These are phyloP conservation scores for Metellina segmentata DNA, from an alignment of 2,888 invertebrate genomes.

Conservation along the genomic window DNA sequence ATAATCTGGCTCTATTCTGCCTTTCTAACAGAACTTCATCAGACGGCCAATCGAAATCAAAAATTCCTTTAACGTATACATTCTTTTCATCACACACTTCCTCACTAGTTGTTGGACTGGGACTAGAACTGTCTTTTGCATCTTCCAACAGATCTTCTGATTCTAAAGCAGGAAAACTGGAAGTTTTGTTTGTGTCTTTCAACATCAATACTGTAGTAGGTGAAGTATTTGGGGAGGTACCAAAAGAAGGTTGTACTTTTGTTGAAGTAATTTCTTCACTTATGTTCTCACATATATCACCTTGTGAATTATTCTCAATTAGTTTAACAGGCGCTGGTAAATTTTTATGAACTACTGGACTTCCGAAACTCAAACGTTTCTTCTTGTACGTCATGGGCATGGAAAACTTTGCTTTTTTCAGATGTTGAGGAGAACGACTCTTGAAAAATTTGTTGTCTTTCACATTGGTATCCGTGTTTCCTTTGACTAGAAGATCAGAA, in stretches of 20 bases:
- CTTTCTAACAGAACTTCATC: slow-evolving; percentile 52
- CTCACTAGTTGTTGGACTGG: background rate
- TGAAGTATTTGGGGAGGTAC: too few relatives aligned
- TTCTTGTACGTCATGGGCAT: slow-evolving; percentile 33
- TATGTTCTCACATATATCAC: background rate
- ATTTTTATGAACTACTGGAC: background rate
- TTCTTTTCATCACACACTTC: background rate
- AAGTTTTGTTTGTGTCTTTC: background rate
- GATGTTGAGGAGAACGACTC: slow-evolving; percentile 43
- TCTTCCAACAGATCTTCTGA: background rate
- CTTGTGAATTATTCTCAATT: background rate
- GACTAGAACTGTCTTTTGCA: background rate
- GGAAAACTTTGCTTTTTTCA: slow-evolving; percentile 45
- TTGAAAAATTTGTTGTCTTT: slow-evolving; percentile 61
- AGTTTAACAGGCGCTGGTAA: background rate
- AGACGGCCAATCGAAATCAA: slow-evolving; percentile 58
- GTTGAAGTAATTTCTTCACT: background rate
- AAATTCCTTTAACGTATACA: background rate
- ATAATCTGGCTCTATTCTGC: slow-evolving; percentile 18
- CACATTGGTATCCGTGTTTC: background rate
- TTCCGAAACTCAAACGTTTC: slow-evolving; percentile 9
- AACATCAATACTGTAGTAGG: too few relatives aligned
- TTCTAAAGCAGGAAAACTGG: background rate
- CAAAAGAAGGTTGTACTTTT: too few relatives aligned
- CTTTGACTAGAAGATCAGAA: slow-evolving; percentile 15